Base-by-base conservation (phyloP, 2,113 vertebrate species). In the Xiphorhynchus elegans region DNA sequence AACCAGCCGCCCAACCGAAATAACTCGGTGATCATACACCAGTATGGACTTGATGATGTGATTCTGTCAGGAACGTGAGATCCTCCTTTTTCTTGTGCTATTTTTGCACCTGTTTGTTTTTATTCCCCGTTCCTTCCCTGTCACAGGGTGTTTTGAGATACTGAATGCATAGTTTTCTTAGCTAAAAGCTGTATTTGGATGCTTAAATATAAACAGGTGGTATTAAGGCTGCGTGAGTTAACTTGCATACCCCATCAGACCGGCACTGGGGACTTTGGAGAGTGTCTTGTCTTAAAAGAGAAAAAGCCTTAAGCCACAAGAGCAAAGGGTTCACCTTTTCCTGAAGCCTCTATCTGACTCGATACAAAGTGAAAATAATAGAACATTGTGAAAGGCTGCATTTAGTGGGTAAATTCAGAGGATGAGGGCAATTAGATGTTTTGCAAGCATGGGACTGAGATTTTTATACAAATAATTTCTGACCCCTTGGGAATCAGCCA, bases 1-100 rank as follows among this genome's bases (percentile, higher is more conserved):
- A 89, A 16, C 17, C 40, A 13, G 0, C 12, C 6, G 39, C 24
- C 29, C 14, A 1, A 14, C 2, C 17, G 28, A 52, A 68, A 17
- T 17, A 70, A 17, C 53, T 14, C 40, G 1, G 9, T 42, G 33
- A 3, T 70, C 2, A 1, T 18, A 6, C 16, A 7, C 8, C 35
- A 2, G 14, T 14, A 28, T 49, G 56, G 70, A 25, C 72, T 25
- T 35, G 78, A 4, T 35, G 11, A 5, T 49, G 40, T 0, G 26
- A 28, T 75, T 50, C 28, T 33, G 21, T 47, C 42, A 11, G 31
- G 24, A 83, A 12, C 2, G 3, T 2, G 49, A 19, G 5, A 4
- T 72, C 4, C 1, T 60, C 37, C 33, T 52, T 28, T 55, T 19
- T 75, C 44, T 60, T 72, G 8, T 37, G 42, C n/a, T 66, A 13